These are phyloP conservation scores for Microcebus griseorufus DNA, from an alignment of 2,113 vertebrate species.

Conservation along the genomic window DNA sequence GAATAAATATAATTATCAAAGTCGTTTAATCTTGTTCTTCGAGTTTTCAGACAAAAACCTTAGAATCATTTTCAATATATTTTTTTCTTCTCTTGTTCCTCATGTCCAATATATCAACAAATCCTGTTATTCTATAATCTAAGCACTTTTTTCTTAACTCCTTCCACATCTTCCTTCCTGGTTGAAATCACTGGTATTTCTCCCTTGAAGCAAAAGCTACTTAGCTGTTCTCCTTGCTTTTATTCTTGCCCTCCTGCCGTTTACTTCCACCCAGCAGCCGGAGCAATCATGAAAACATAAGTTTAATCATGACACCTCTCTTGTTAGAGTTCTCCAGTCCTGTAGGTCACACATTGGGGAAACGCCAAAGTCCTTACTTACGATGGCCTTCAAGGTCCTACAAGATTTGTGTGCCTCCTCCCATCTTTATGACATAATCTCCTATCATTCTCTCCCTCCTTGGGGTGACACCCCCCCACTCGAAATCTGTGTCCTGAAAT, in stretches of 20 bases:
- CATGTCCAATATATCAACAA: not conserved
- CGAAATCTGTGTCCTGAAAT: not conserved
- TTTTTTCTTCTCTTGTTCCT: not conserved
- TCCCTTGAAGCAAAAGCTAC: not conserved
- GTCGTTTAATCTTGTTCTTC: not conserved
- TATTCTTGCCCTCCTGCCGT: not conserved
- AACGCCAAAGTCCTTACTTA: not conserved
- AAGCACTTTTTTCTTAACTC: not conserved
- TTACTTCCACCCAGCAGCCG: not conserved
- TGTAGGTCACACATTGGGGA: not conserved
- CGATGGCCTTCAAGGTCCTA: not conserved
- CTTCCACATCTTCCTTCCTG: not conserved
- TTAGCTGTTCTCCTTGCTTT: not conserved
- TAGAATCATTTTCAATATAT: not conserved
- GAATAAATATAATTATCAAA: conserved; percentile 22
- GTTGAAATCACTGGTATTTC: not conserved
- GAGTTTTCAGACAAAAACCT: not conserved
- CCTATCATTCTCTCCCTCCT: not conserved
- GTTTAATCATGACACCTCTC: not conserved
- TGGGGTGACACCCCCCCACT: not conserved
- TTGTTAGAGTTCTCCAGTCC: not conserved
- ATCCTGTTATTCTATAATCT: not conserved
- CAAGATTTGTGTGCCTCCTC: not conserved
- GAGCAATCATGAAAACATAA: not conserved
- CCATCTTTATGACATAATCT: not conserved